A percentile compares a stretch with the other conserved stretches of the same genome.
phyloP scores from a whole-genome alignment of 2,113 vertebrate genomes.

The Callaeas wilsoni region DNA sequence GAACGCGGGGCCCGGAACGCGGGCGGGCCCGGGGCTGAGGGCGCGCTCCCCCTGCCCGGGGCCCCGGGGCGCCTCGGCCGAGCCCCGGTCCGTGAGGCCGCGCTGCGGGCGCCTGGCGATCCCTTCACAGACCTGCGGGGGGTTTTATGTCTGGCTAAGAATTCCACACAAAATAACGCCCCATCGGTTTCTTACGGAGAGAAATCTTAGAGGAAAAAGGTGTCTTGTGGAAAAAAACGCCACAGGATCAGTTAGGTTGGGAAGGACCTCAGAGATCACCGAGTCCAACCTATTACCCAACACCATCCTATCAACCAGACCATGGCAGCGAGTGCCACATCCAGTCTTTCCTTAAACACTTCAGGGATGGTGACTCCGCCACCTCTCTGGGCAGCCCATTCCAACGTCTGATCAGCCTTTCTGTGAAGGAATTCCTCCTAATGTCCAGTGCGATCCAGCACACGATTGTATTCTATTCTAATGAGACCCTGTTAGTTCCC shows the following conservation, averaged over 20 bases:
- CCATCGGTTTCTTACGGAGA: background rate
- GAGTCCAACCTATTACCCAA: fast-evolving
- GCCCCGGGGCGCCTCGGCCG: fast-evolving
- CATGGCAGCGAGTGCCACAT: fast-evolving
- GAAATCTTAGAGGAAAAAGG: background rate
- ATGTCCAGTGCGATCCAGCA: fast-evolving
- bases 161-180: fast-evolving
- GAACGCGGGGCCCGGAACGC: fast-evolving
- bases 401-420: fast-evolving
- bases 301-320: fast-evolving
- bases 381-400: background rate
- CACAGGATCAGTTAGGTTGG: background rate
- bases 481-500: too few species aligned
- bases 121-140: fast-evolving
- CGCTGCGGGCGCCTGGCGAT: fast-evolving
- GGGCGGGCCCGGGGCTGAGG: background rate
- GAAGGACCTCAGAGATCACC: background rate
- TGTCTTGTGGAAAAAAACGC: background rate
- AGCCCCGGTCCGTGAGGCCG: fast-evolving
- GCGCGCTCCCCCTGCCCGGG: background rate
- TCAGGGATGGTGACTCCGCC: background rate
- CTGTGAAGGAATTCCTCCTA: background rate
- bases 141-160: fast-evolving
- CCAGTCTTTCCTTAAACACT: background rate
- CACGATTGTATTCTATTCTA: fast-evolving